Conservation (phyloP, 2,888 invertebrate genomes). For the Drosophila nigritarsus region DNA sequence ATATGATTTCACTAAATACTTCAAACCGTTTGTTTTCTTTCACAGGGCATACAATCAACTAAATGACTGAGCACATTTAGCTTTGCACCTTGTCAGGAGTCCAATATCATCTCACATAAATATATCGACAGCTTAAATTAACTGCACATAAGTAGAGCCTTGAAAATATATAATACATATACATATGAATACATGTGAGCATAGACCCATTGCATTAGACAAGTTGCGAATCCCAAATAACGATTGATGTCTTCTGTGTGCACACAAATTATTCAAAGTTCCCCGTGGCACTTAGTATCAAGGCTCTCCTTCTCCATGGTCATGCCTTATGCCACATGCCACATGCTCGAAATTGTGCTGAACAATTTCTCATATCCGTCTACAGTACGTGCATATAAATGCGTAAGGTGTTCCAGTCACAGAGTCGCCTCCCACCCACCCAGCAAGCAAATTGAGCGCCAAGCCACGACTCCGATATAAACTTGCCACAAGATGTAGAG, state of each 20-base stretch:
- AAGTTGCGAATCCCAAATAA: conserved; percentile 36
- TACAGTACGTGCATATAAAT: conserved; percentile 71
- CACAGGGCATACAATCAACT: conserved; percentile 54
- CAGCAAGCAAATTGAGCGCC: neutral
- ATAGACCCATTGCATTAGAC: conserved; percentile 18
- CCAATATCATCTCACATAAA: neutral
- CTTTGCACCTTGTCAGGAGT: conserved; percentile 41
- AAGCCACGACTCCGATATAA: conserved; percentile 12
- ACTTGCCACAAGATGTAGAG: conserved; percentile 59
- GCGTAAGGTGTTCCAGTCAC: conserved; percentile 40
- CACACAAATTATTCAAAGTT: conserved; percentile 40
- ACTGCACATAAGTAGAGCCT: neutral
- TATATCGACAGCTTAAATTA: conserved; percentile 17
- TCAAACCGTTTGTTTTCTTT: neutral
- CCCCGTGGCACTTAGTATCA: conserved; percentile 14
- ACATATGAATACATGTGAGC: neutral
- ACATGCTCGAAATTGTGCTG: conserved; percentile 37
- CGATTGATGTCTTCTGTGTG: conserved; percentile 31
- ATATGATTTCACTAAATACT: too few relatives aligned
- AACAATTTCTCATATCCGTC: conserved; percentile 66
- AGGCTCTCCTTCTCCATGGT: conserved; percentile 4
- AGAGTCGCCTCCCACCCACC: neutral
- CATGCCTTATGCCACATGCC: conserved; percentile 13
- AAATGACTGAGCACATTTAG: conserved; percentile 56
- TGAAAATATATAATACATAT: neutral